Conservation (phyloP, 2,888 invertebrate genomes). For the Drosophila hamatofila region DNA sequence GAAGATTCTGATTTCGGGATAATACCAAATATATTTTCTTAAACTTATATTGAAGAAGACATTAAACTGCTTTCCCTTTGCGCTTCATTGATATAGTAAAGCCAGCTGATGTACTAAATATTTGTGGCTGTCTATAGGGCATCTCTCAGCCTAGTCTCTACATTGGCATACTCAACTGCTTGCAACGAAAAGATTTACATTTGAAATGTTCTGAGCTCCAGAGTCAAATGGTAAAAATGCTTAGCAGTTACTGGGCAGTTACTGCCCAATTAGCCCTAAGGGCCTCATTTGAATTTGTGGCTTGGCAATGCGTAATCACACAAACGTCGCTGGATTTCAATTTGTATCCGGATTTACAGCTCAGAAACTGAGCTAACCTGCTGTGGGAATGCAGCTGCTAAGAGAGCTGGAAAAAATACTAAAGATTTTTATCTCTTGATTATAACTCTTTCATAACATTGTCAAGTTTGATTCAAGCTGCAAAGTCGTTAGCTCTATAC, state of each 20-base stretch:
- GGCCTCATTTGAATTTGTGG: constrained; percentile 16
- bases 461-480: too few species aligned
- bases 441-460: too few species aligned
- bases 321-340: not conserved
- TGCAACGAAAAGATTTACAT: constrained; percentile 35
- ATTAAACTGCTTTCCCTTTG: too few species aligned
- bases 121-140: not conserved
- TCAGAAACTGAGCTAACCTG: not conserved
- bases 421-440: too few species aligned
- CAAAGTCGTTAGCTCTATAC: too few species aligned
- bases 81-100: too few species aligned
- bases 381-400: not conserved
- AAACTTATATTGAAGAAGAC: too few species aligned
- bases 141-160: not conserved
- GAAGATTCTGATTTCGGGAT: too few species aligned
- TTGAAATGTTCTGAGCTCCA: constrained; percentile 9
- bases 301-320: constrained; percentile 1
- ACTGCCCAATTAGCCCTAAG: constrained; percentile 32
- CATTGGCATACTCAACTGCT: not conserved
- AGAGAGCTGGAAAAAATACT: not conserved
- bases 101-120: too few species aligned
- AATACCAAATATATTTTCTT: too few species aligned
- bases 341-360: not conserved
- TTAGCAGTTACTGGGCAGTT: constrained; percentile 21
- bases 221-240: constrained; percentile 31